phyloP scores from a whole-genome alignment of 2,888 invertebrate species.

The Orthosia gracilis region DNA sequence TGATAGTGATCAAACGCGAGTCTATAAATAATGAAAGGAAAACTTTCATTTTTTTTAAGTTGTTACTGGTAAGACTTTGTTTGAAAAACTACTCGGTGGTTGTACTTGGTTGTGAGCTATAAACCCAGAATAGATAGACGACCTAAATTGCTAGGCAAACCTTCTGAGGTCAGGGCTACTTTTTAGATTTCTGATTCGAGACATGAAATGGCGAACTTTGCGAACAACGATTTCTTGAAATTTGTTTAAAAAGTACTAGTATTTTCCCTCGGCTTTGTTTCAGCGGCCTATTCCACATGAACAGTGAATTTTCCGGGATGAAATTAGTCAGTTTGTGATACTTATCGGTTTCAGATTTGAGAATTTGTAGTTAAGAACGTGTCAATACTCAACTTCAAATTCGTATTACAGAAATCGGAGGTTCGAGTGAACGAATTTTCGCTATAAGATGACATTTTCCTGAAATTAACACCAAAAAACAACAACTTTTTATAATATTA shows the following conservation, averaged over 20 bases:
- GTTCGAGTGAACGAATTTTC: not conserved
- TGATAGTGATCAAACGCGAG: not conserved
- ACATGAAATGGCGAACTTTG: not conserved
- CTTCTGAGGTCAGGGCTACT: conserved; percentile 18
- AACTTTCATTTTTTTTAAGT: not conserved
- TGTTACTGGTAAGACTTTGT: not conserved
- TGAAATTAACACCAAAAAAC: not conserved
- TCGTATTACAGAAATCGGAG: no score
- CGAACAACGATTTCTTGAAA: not conserved
- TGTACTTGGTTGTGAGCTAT: not conserved
- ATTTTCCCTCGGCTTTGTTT: not conserved
- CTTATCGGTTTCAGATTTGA: no score
- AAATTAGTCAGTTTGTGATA: no score
- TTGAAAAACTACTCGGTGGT: not conserved
- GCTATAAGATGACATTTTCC: not conserved
- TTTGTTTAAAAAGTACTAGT: not conserved
- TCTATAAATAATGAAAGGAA: not conserved
- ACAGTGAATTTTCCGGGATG: no score
- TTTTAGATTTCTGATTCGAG: conserved; percentile 17
- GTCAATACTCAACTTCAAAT: no score
- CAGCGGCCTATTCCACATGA: no score
- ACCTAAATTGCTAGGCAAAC: conserved; percentile 16
- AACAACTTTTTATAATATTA: not conserved
- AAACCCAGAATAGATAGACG: conserved; percentile 8
- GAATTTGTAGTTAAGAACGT: no score